These are phyloP conservation scores for Paratilapia polleni DNA, from an alignment of 2,113 vertebrate species.

Conservation along the genomic window DNA sequence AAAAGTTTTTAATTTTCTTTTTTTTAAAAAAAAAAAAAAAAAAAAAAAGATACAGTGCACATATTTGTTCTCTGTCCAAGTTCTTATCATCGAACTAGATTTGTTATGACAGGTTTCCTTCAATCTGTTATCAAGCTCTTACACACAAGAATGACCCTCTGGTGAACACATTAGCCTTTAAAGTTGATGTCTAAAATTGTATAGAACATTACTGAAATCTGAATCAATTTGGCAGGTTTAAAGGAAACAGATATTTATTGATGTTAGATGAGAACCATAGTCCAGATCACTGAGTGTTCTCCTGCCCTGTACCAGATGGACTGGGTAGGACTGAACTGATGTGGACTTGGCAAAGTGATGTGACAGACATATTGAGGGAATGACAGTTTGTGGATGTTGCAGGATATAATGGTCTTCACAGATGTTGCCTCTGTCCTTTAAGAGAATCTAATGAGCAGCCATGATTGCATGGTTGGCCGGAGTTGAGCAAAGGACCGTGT, in stretches of 20 bases:
- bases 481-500: constrained; percentile 50
- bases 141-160: constrained; percentile 39
- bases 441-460: constrained; percentile 73
- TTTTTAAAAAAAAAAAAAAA: no score
- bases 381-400: constrained; percentile 66
- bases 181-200: constrained; percentile 38
- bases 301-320: constrained; percentile 52
- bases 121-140: constrained; percentile 32
- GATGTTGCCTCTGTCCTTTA: constrained; percentile 75
- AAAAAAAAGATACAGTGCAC: constrained; percentile 22
- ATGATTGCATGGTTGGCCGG: constrained; percentile 70
- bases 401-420: constrained; percentile 76
- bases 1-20: no score
- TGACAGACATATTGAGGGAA: constrained; percentile 49
- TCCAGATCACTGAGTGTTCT: constrained; percentile 46
- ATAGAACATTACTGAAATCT: constrained; percentile 47
- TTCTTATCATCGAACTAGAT: constrained; percentile 56
- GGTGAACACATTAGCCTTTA: constrained; percentile 57
- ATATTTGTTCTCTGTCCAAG: constrained; percentile 40
- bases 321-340: constrained; percentile 40
- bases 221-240: constrained; percentile 63
- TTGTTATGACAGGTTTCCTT: constrained; percentile 51
- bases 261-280: constrained; percentile 61
- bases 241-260: constrained; percentile 60
- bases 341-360: constrained; percentile 61